Conservation (phyloP, 2,888 invertebrate genomes). For the Drosophila putrida region DNA sequence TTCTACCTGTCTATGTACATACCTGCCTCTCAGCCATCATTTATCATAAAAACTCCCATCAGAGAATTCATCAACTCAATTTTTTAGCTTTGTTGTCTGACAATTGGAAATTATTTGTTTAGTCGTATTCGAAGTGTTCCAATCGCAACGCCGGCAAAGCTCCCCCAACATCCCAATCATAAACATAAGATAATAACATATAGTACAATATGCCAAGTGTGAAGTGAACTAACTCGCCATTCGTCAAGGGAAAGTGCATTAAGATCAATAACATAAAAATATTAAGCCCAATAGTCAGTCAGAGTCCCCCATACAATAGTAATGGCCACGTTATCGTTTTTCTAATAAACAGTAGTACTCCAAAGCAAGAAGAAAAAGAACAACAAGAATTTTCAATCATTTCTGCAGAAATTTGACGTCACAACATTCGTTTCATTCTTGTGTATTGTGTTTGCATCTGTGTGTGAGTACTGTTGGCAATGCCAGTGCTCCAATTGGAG, state of each 20-base stretch:
- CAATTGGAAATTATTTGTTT: conserved; percentile 56
- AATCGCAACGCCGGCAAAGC: conserved; percentile 54
- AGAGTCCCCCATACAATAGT: not conserved
- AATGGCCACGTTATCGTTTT: conserved; percentile 66
- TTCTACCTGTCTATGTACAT: conserved; percentile 48
- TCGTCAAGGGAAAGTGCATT: conserved; percentile 51
- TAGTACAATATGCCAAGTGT: conserved; percentile 18
- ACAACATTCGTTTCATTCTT: conserved; percentile 11
- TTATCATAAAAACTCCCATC: conserved; percentile 52
- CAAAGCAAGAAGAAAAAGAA: conserved; percentile 3
- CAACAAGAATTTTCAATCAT: conserved; percentile 13
- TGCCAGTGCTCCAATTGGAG: conserved; percentile 54
- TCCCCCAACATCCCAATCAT: not conserved
- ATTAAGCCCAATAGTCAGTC: conserved; percentile 1
- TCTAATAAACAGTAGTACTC: conserved; percentile 15
- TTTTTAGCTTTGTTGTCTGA: conserved; percentile 43
- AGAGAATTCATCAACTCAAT: conserved; percentile 45
- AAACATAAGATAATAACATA: conserved; percentile 18
- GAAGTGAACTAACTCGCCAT: conserved; percentile 13
- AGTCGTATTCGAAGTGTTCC: conserved; percentile 60
- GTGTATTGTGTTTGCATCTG: conserved; percentile 9
- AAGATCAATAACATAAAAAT: conserved; percentile 17
- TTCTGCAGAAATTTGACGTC: conserved; percentile 45
- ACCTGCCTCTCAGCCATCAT: conserved; percentile 27
- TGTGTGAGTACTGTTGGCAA: conserved; percentile 28